Base-by-base conservation (phyloP, 2,113 vertebrate genomes). In the Coryphaenoides rupestris region DNA sequence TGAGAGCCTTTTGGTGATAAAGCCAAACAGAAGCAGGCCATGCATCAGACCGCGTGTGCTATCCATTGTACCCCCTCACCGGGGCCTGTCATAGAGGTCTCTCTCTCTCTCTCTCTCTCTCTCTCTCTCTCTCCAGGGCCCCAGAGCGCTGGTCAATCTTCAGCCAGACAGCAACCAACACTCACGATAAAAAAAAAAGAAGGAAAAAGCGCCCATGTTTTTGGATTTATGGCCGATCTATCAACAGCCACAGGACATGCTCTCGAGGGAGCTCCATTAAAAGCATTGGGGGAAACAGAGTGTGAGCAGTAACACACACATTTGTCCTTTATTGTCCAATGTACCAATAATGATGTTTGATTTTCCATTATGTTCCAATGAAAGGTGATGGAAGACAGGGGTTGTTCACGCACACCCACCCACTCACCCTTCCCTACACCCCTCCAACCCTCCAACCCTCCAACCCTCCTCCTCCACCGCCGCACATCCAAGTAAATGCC, bases 271-370 rank as follows among this genome's bases (percentile, higher is more conserved):
- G 63, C 68, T n/a, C 68, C 78, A 86, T 84, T n/a, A n/a, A 88
- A 87, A 87, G 79, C 80, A 89, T 76, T 33, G 78, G 78, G 68
- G 56, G 60, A 79, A 73, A 89, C 79, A 82, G 72, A 76, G 60
- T 73, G 69, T 75, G 80, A 81, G 68, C 63, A 64, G 72, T 68
- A 86, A 86, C 83, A 69, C 63, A 80, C 69, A 85, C 86, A 88
- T 65, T 58, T 75, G 82, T 85, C 76, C 74, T 85, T 86, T 89
- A 88, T 84, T 72, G 77, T 75, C 83, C 71, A 73, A 72, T 79
- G 84, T 80, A 80, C 84, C 86, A 70, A 78, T 87, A 87, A 89
- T 81, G 80, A 84, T 78, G 80, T 88, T 87, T 86, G 83, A 88
- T 85, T 88, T 87, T 83, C 82, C 78, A 86, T 86, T 88, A 87